Percentiles rank a stretch among this genome's conserved stretches.
phyloP scores from a whole-genome alignment of 1,140 invertebrate species.

The Neuroterus valhalla region DNA sequence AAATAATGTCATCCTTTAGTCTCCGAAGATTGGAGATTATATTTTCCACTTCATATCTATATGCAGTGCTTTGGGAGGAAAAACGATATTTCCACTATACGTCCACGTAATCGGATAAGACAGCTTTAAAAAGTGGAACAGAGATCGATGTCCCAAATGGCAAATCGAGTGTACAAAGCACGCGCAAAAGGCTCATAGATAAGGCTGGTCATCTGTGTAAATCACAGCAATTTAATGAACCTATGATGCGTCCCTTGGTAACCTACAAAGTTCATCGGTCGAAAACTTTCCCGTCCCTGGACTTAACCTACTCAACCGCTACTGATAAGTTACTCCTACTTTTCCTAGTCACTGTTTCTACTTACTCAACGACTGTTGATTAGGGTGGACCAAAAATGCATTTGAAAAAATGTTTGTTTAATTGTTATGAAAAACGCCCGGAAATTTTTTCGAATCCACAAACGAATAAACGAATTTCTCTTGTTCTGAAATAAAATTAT shows the following conservation, averaged over 20 bases:
- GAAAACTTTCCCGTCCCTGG: conserved; percentile 1
- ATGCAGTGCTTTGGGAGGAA: neutral
- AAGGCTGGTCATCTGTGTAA: conserved; percentile 23
- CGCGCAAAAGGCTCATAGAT: conserved; percentile 32
- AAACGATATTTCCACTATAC: conserved; percentile 18
- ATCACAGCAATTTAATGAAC: conserved; percentile 26
- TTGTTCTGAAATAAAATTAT: too few species aligned
- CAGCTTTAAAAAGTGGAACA: conserved; percentile 34
- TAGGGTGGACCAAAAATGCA: too few species aligned
- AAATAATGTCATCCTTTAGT: conserved; percentile 12
- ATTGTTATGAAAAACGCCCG: too few species aligned
- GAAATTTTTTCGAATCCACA: too few species aligned
- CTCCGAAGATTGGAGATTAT: conserved; percentile 1
- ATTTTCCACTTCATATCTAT: conserved; percentile 15
- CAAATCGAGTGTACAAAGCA: conserved; percentile 40
- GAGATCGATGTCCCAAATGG: conserved; percentile 47
- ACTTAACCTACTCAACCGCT: neutral
- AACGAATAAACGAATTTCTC: too few species aligned
- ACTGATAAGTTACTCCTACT: neutral
- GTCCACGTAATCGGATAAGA: neutral
- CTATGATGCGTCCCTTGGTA: conserved; percentile 12
- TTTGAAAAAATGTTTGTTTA: too few species aligned
- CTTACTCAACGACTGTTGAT: conserved; percentile 25
- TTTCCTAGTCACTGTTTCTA: neutral
- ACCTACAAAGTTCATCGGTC: conserved; percentile 28